Conservation (phyloP, 2,888 invertebrate genomes). For the Scaptomyza flava region DNA sequence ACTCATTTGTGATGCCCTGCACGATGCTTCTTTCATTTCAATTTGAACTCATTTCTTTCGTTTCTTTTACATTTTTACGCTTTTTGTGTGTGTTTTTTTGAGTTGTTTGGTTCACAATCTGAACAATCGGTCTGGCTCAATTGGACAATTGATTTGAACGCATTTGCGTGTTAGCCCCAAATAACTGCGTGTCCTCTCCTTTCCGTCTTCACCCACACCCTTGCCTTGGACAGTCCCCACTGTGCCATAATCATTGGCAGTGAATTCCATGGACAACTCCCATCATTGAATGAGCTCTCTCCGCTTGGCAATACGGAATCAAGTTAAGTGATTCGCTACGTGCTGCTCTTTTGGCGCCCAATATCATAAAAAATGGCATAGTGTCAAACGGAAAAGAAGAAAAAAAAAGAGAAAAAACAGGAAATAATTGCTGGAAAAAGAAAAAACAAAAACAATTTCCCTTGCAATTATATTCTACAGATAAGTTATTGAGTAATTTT, state of each 20-base stretch:
- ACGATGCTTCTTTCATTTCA: constrained; percentile 79
- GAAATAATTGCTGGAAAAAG: constrained; percentile 18
- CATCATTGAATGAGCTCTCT: constrained; percentile 29
- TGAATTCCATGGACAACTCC: constrained; percentile 30
- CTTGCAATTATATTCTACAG: background rate
- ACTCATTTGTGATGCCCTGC: constrained; percentile 79
- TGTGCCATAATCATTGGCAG: constrained; percentile 55
- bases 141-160: constrained; percentile 82
- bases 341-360: constrained; percentile 51
- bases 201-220: rapidly evolving
- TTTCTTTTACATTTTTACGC: constrained; percentile 10
- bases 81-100: constrained; percentile 13
- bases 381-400: constrained; percentile 20
- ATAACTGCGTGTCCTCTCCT: constrained; percentile 56
- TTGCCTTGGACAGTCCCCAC: constrained; percentile 40
- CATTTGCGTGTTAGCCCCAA: constrained; percentile 81
- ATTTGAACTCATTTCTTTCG: constrained; percentile 65
- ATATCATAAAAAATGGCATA: constrained; percentile 12
- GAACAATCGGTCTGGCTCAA: constrained; percentile 66
- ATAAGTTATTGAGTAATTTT: constrained; percentile 2
- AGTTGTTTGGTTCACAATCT: constrained; percentile 43
- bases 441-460: background rate
- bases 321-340: constrained; percentile 78
- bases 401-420: constrained; percentile 18
- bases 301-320: constrained; percentile 45